Conservation (phyloP, 1,140 invertebrate genomes). For the Tachypleus tridentatus region DNA sequence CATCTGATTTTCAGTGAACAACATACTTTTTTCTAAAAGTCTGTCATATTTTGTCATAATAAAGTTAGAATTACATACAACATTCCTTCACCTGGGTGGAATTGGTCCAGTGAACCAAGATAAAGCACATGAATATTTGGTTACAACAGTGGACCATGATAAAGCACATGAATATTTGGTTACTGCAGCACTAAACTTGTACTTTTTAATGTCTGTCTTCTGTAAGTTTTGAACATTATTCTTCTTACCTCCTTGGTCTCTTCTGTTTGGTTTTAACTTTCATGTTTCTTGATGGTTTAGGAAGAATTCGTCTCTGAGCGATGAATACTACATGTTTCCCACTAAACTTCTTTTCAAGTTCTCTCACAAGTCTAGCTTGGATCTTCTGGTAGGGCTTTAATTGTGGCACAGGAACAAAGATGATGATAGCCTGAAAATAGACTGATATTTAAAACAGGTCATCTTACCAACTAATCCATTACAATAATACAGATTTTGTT, state of each 20-base stretch:
- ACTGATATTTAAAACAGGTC: not conserved
- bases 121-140: too few species aligned
- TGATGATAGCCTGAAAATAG: constrained; percentile 77
- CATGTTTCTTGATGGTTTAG: constrained; percentile 93
- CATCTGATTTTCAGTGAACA: too few species aligned
- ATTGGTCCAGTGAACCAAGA: too few species aligned
- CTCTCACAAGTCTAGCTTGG: constrained; percentile 87
- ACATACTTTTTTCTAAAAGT: too few species aligned
- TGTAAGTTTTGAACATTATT: not conserved
- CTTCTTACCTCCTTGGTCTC: constrained; percentile 65
- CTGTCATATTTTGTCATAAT: too few species aligned
- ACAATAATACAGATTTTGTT: not conserved
- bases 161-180: too few species aligned
- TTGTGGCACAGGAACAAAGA: constrained; percentile 98
- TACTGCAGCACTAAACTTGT: too few species aligned
- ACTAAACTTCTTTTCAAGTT: constrained; percentile 98
- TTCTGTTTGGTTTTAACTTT: constrained; percentile 93
- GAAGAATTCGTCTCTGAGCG: constrained; percentile 93
- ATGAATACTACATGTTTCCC: constrained; percentile 98
- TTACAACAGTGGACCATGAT: too few species aligned
- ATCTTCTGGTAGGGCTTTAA: constrained; percentile 95
- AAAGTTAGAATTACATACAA: too few species aligned
- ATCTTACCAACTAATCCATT: too few species aligned
- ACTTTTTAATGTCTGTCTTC: too few species aligned
- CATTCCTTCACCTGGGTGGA: too few species aligned